Conservation (phyloP, 2,888 invertebrate species). For the Dascillus cervinus region DNA sequence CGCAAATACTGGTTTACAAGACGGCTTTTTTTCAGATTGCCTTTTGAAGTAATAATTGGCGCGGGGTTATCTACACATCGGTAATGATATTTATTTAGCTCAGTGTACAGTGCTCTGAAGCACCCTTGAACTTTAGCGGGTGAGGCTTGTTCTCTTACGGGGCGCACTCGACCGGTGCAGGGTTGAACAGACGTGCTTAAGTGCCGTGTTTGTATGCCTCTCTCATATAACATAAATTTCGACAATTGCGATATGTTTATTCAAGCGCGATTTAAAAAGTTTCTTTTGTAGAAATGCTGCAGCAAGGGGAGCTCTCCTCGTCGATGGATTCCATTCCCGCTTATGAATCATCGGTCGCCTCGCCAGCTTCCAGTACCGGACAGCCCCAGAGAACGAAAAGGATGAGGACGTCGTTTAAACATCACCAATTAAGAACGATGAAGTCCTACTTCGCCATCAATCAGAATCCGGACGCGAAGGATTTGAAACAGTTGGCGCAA, state of each 20-base stretch:
- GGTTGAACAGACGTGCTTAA: constrained; percentile 24
- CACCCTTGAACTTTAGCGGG: constrained; percentile 14
- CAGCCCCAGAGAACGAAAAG: constrained; percentile 75
- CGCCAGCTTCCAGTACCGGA: constrained; percentile 56
- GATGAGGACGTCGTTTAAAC: constrained; percentile 98
- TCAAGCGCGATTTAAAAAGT: too few species aligned
- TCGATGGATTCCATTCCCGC: constrained; percentile 66
- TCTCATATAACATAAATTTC: constrained; percentile 19
- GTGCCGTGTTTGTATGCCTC: constrained; percentile 20
- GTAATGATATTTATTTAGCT: constrained; percentile 14
- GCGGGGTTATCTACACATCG: background rate
- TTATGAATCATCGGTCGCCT: constrained; percentile 66
- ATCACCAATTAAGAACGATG: constrained; percentile 97
- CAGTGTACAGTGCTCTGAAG: constrained; percentile 10
- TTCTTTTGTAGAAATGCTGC: constrained; percentile 66
- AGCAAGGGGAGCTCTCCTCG: constrained; percentile 64
- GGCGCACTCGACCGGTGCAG: constrained; percentile 12
- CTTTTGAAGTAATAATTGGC: too few species aligned
- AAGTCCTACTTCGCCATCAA: constrained; percentile 98
- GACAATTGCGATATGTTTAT: too few species aligned
- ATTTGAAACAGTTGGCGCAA: constrained; percentile 94
- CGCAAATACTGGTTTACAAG: constrained; percentile 23
- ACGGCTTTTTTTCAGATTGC: too few species aligned
- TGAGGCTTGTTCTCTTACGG: constrained; percentile 12
- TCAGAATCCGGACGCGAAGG: constrained; percentile 99